Base-by-base conservation (phyloP, 2,888 invertebrate species). In the Carpatolechia fugitivella region DNA sequence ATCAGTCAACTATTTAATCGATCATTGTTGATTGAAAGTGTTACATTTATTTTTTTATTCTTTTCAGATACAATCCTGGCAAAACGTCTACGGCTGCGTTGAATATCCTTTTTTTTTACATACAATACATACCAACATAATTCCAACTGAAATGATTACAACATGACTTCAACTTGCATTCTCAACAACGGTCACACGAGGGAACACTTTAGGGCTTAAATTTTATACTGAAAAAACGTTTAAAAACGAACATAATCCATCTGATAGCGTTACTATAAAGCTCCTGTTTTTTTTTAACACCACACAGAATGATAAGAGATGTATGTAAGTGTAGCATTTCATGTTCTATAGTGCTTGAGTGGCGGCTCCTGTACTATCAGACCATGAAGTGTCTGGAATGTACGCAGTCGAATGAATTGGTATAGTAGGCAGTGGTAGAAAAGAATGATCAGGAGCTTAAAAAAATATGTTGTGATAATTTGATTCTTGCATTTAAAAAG, bases 331-430 rank as follows among this genome's bases (percentile, higher is more conserved):
- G 24, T 14, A 35, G 55, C 41, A 33, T 65, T 75, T 57, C 57
- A 57, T 68, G 66, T 24, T 65, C 57, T 78, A 70, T 82, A 70
- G 74, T 70, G 59, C 59, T 56, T 61, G 72, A 80, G 88, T 89
- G 89, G 89, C 89, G 88, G 89, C 86, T 82, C 72, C 72, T 75
- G 61, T 44, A 66, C 68, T 74, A 74, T 77, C 75, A 65, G 57
- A 60, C 59, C 60, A 62, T 69, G 63, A 57, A 70, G 65, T 56
- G 62, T 53, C 52, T 8, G 70, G 70, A 52, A 49, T 60, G 69
- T 16, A 16, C 36, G 36, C 47, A 56, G 55, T 52, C 57, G 54
- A 64, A 63, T 53, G 60, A 60, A 4, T 24, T 24, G 24, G 24
- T 24, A 24, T 4, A 24, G n/a, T n/a, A 24, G 24, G 3, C 6